Base-by-base conservation (phyloP, 2,113 vertebrate genomes). In the Cyanoliseus patagonus region DNA sequence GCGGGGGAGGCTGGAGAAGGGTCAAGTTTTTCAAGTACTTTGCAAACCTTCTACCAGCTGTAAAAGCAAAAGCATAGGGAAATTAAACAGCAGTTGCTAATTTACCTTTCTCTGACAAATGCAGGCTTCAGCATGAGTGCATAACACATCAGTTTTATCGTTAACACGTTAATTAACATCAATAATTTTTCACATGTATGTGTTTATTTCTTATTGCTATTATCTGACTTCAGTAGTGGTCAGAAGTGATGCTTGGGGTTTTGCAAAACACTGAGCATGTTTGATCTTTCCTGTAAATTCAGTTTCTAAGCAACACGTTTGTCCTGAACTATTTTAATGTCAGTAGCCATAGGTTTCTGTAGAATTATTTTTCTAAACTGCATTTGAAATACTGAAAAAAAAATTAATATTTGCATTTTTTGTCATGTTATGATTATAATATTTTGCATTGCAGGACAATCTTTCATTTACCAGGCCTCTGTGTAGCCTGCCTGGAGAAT, bases 21-120 rank as follows among this genome's bases (percentile, higher is more conserved):
- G 97, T 97, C 97, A 97, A 94, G 94, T 96, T 97, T 97, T 96
- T 96, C 67, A 86, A 97, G 96, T 90, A 73, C 67, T 95, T 94
- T 84, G 77, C 94, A 96, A 95, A 67, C 79, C 93, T 86, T 92
- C 55, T 92, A 83, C 90, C 95, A 97, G 94, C 96, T 97, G 86
- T 95, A 96, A 96, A 97, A 92, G 93, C 96, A 96, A 95, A 95
- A 93, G 89, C 57, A 55, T 24, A 59, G 82, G 88, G 75, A 95
- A 95, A 83, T 62, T 55, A 85, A 93, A 75, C 1, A 18, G 79
- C 86, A 94, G 79, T 85, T 92, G 68, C n/a, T 91, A 90, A 88
- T 88, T 97, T 95, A 96, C 90, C 80, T 95, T 96, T 72, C 92
- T 92, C 69, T 88, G 84, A 83, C 75, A 89, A 96, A 95, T 47